Evolutionary conservation across 2,113 vertebrate genomes (phyloP), one percentile per base, ranked within the genome.

Genomic region (Vireo altiloquus): DNA sequence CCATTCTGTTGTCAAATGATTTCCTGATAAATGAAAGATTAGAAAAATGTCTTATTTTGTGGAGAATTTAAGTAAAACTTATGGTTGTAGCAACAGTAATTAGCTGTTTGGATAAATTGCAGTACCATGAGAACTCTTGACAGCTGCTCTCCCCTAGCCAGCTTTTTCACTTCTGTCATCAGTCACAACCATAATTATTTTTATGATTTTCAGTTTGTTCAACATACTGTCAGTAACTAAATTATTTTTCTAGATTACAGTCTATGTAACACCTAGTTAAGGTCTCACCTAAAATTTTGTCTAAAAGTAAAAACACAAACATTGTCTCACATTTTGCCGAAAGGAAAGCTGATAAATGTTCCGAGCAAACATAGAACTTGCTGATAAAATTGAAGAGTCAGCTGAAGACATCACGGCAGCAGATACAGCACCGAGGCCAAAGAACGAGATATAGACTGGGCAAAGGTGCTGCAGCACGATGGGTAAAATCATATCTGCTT

Each of bases 341-440:
- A 99, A 99, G 47, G 99, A 99, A 50, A 99, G 98, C 75, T 99
- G 98, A 95, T 99, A 99, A 95, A 99, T 99, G 80, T 99, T 99
- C 71, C 99, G 98, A 57, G 99, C 99, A 96, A 99, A 99, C 99
- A 99, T 99, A 21, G 99, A 99, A 94, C 99, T 99, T 79, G 99
- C 99, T 66, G 99, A 99, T 82, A 99, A 98, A 94, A 99, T 99
- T 37, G 99, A 99, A 12, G 99, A 99, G 94, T 99, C 99, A 15
- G 99, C 99, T 33, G 99, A 99, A 3, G 99, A 99, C 99, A 99
- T 99, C 75, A 99, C 99, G 1, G 99, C 99, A 65, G 99, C 99
- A 30, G 99, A 99, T 54, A 99, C 99, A 0, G 99, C 99, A 2
- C 99, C 99, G 1, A 99, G 98, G 60, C 99, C 99, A 65, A 99